Evolutionary conservation across 2,888 invertebrate genomes (phyloP), one percentile per base, ranked within the genome.

Genomic region (Pteria penguin): DNA sequence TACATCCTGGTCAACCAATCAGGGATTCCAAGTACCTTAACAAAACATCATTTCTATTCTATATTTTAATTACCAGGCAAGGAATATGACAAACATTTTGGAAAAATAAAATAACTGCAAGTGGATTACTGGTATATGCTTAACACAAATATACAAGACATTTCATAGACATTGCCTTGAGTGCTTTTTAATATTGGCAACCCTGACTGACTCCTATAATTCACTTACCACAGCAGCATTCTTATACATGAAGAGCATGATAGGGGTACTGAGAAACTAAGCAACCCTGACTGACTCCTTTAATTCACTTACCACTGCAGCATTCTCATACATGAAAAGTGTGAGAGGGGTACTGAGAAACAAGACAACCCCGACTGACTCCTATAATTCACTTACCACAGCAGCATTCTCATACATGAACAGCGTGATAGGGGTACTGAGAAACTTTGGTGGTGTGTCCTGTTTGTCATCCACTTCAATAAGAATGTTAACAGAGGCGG

Each of bases 401-500:
- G 55, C 24, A 14, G 66, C n/a, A 45, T 79, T 78, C 66, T 89
- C 88, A 58, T 54, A 69, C 62, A 87, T 78, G 1, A 72, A 69
- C 29, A 86, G 69, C 22, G 71, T 76, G 14, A 83, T 63, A 8
- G 82, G 75, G 31, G 76, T 72, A 11, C 80, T 79, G 18, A 67
- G 94, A 92, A 98, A 98, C 90, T 96, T 96, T 0, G 98, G 98
- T 0, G 97, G 96, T 91, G 96, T 96, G 91, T 98, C 97, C 92
- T 97, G 97, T 29, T 96, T 95, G 93, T 98, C 98, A 89, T 95
- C 95, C 0, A 97, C 95, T 4, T 69, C 52, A 36, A 88, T 82
- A 1, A 82, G 70, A 11, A 89, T 61, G 71, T 87, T 87, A 4
- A 75, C 76, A 5, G 74, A 60, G 2, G 54, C 33, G 1, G 4